Conservation (phyloP, 2,888 invertebrate genomes). For the Stenchaetothrips biformis region DNA sequence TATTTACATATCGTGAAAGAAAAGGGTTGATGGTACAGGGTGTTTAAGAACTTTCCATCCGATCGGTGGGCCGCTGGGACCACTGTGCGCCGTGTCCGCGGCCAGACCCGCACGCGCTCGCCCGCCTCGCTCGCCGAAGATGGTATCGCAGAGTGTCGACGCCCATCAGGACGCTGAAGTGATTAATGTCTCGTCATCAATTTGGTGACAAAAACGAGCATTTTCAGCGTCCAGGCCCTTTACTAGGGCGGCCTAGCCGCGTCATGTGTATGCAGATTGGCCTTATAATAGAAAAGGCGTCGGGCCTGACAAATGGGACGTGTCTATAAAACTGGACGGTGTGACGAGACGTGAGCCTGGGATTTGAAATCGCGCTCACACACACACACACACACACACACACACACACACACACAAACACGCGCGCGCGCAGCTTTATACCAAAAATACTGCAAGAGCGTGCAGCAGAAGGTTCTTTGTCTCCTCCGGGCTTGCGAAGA, state of each 20-base stretch:
- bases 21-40: slow-evolving; percentile 17
- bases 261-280: neutral
- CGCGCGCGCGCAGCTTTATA: too few species aligned
- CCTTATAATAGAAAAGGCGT: neutral
- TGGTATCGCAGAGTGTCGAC: neutral
- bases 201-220: neutral
- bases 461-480: too few species aligned
- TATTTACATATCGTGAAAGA: neutral
- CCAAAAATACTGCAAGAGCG: too few species aligned
- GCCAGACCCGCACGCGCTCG: neutral
- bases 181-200: slow-evolving; percentile 3
- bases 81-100: neutral
- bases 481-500: too few species aligned
- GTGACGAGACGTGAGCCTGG: too few species aligned
- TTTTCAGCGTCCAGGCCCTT: neutral
- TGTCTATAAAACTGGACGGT: neutral
- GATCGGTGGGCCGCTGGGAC: too few species aligned
- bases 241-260: neutral
- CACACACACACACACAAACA: too few species aligned
- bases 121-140: neutral
- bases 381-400: too few species aligned
- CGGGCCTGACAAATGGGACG: neutral
- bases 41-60: neutral
- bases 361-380: too few species aligned
- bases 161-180: neutral